phyloP scores from a whole-genome alignment of 1,140 invertebrate genomes.

The Doryteuthis pealeii region DNA sequence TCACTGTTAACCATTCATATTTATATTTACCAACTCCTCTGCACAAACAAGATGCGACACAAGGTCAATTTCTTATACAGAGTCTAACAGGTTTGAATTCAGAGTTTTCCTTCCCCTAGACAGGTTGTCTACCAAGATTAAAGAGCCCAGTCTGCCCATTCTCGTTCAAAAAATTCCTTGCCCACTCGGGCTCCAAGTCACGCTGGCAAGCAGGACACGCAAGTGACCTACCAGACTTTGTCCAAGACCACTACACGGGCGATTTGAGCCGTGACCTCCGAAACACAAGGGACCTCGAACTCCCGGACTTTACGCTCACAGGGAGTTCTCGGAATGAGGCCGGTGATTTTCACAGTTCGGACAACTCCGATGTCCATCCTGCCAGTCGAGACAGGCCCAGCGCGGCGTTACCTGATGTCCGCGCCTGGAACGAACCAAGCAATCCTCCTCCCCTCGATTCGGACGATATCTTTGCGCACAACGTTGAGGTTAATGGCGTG shows the following conservation, averaged over 20 bases:
- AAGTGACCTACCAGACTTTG: slow-evolving; percentile 53
- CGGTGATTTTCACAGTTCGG: neutral
- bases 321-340: neutral
- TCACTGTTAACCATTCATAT: too few species aligned
- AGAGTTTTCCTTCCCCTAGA: too few species aligned
- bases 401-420: neutral
- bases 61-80: too few species aligned
- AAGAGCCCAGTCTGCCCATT: too few species aligned
- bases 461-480: neutral
- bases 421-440: neutral
- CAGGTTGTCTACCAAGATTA: too few species aligned
- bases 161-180: slow-evolving; percentile 55
- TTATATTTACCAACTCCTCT: too few species aligned
- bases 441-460: neutral
- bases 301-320: slow-evolving; percentile 42
- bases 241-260: slow-evolving; percentile 47
- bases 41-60: too few species aligned
- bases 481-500: slow-evolving; percentile 8
- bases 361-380: neutral
- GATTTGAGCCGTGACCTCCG: slow-evolving; percentile 7
- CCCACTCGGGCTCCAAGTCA: neutral
- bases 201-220: slow-evolving; percentile 22
- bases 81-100: too few species aligned
- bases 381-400: neutral
- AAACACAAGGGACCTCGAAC: slow-evolving; percentile 24